A percentile compares a stretch with the other conserved stretches of the same genome.
Conservation (phyloP, 2,113 vertebrate species). For the Archilochus colubris region DNA sequence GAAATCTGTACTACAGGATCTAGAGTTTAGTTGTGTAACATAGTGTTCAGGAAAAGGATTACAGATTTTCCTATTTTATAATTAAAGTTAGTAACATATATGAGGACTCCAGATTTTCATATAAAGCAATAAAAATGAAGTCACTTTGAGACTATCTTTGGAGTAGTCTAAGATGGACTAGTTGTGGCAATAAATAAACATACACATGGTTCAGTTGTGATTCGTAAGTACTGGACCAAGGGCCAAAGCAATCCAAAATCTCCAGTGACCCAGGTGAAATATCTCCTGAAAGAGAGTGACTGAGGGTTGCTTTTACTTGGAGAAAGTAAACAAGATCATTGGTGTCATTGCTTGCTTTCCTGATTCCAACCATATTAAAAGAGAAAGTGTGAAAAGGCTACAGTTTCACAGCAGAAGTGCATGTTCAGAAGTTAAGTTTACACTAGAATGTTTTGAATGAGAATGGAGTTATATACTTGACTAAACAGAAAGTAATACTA, state of each 20-base stretch:
- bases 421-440: not conserved
- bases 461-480: not conserved
- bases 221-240: not conserved
- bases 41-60: not conserved
- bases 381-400: not conserved
- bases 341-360: not conserved
- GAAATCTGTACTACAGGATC: not conserved
- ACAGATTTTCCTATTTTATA: not conserved
- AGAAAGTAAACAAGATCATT: not conserved
- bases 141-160: not conserved
- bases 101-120: not conserved
- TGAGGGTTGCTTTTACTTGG: not conserved
- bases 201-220: not conserved
- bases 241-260: not conserved
- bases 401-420: not conserved
- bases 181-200: not conserved
- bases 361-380: not conserved
- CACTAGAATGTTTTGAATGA: not conserved
- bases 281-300: not conserved
- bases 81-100: not conserved
- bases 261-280: not conserved
- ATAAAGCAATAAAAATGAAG: not conserved
- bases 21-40: not conserved
- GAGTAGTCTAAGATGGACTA: not conserved
- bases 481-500: not conserved